Evolutionary conservation across 2,113 vertebrate genomes (phyloP).

Genomic region (Scalopus aquaticus): DNA sequence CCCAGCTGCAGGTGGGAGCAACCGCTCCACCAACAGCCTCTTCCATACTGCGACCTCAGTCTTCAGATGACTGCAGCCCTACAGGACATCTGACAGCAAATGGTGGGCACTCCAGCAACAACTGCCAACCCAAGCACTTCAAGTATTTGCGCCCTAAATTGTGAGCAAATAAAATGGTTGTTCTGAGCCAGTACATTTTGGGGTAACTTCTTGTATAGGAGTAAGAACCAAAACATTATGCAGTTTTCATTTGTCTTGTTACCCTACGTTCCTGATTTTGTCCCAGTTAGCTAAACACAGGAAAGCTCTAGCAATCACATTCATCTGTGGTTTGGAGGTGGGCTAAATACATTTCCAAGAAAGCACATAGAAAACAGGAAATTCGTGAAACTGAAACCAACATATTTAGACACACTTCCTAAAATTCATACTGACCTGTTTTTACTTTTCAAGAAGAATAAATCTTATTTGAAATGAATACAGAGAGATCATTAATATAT

Average conservation of each 20-base stretch:
- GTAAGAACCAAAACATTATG: neutral
- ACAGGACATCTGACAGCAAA: neutral
- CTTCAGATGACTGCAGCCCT: neutral
- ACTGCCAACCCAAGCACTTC: neutral
- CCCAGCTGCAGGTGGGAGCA: neutral
- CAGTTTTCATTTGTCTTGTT: neutral
- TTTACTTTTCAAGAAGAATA: slow-evolving; percentile 27
- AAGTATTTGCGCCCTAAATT: neutral
- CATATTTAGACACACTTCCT: neutral
- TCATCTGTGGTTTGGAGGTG: neutral
- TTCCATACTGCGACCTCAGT: neutral
- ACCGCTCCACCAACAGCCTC: neutral
- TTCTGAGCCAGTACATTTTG: neutral
- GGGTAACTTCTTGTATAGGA: neutral
- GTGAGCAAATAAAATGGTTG: neutral
- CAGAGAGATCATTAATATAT: neutral
- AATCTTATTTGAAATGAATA: neutral
- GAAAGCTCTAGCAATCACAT: neutral
- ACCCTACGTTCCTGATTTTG: neutral
- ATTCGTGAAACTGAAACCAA: neutral
- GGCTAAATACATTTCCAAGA: neutral
- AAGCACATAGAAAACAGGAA: neutral
- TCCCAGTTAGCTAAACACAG: neutral
- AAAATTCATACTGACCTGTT: neutral
- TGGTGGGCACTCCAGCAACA: neutral